A percentile compares a stretch with the other conserved stretches of the same genome.
These are phyloP conservation scores for Sebastes schlegelii DNA, from an alignment of 2,113 vertebrate species.

Conservation along the genomic window DNA sequence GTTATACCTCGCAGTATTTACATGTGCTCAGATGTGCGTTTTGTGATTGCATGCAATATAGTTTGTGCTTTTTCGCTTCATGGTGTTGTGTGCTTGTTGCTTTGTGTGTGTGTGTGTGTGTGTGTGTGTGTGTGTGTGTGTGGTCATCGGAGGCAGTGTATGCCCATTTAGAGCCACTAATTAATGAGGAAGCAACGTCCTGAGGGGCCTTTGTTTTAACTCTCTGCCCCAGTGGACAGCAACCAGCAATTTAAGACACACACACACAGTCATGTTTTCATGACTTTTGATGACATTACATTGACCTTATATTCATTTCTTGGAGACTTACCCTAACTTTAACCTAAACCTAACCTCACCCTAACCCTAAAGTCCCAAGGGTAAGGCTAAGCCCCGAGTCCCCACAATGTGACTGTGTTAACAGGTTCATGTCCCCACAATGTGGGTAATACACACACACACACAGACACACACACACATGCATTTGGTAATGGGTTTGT, in stretches of 20 bases:
- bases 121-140: slow-evolving; percentile 7
- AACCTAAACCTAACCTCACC: background rate
- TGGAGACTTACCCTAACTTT: no score
- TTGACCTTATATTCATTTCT: no score
- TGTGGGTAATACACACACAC: no score
- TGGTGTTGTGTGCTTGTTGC: background rate
- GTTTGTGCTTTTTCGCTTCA: background rate
- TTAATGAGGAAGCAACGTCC: slow-evolving; percentile 38
- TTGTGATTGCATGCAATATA: background rate
- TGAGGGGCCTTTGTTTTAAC: slow-evolving; percentile 32
- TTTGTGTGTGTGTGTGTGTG: background rate
- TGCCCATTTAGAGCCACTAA: slow-evolving; percentile 31
- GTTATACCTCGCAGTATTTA: background rate
- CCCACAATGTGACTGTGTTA: no score
- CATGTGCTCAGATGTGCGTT: background rate
- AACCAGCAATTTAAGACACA: slow-evolving; percentile 25
- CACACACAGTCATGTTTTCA: background rate
- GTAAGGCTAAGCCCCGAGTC: no score
- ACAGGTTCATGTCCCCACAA: no score
- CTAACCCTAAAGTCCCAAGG: no score
- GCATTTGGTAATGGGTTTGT: background rate
- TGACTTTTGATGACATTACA: no score
- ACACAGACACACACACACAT: background rate
- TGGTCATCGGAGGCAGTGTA: slow-evolving; percentile 3
- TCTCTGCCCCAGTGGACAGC: slow-evolving; percentile 2